Evolutionary conservation across 1,140 invertebrate species (phyloP), one percentile per base, ranked within the genome.

Genomic region (Diorhabda sublineata): DNA sequence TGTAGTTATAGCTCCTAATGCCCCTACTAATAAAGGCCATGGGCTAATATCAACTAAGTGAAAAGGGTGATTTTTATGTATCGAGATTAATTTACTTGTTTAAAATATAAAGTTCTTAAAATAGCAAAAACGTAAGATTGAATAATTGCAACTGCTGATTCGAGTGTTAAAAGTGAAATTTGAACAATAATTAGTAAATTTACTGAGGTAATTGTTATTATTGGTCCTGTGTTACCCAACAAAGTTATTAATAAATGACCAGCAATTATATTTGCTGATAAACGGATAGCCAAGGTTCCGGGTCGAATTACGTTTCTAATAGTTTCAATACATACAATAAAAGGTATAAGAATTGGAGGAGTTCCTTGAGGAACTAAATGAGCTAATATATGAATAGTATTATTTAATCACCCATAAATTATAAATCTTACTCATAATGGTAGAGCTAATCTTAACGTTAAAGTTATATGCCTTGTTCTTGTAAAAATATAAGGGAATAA

Each of bases 401-500:
- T 83, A 82, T 83, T 85, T 74, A 84, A 74, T 85, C 85, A 87
- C 52, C 82, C 82, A 78, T 80, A 84, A 52, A 87, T 67, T 83
- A 89, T 87, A 79, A 88, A 85, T 75, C 75, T 79, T 76, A 88
- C 66, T 87, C 88, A 89, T 76, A 89, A 71, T 3, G 84, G 81
- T 75, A 90, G 75, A 4, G 85, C 81, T 73, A 89, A 71, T 3
- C 80, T 72, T 79, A 89, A 72, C 44, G 84, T 85, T 77, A 87
- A 73, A 47, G 72, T 75, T 83, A 88, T 71, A 79, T 90, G 87
- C 41, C 85, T 87, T 70, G 87, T 83, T 71, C 78, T 79, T 7
- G 86, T 87, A 83, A 89, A 90, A 83, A 90, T 87, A 83, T 88
- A 89, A 3, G 87, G 84, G 58, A 89, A 86, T 83, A 89, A 78